Base-by-base conservation (phyloP, 2,888 invertebrate genomes). In the Archaeoteleia sp. region DNA sequence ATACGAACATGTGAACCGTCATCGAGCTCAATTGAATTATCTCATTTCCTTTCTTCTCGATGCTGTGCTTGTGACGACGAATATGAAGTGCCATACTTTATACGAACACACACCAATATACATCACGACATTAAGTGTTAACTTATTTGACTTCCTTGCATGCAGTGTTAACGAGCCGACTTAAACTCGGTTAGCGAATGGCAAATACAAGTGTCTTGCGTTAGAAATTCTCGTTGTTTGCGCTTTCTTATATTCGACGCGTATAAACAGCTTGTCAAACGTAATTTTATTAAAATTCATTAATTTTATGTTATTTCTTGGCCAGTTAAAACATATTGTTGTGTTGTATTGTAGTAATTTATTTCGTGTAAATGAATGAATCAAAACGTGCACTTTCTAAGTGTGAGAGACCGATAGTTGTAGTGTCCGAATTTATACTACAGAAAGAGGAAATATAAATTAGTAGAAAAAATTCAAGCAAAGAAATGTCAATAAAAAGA, bases 61-160 rank as follows among this genome's bases (percentile, higher is more conserved):
- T 29, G 29, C 29, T 29, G 29, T 29, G 29, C 9, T 29, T 29
- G 29, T 29, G n/a, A 29, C 9, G 29, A 29, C 29, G 29, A 69
- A 81, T 84, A 85, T 84, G 82, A 84, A 85, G 84, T 83, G 83
- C 83, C 82, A 81, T 80, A 82, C 80, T 80, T 76, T 65, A 54
- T 37, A 25, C 14, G 7, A 32, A 40, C n/a, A 45, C 20, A 32
- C 32, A 10, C 8, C 1, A 2, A 10, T 35, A 48, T 23, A 48
- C 35, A 48, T 20, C 32, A n/a, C n/a, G 30, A 14, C 37, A 54
- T 40, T 53, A 53, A 54, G 45, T 40, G 27, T 34, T 46, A 62
- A 51, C 45, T 48, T 25, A 29, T 49, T 58, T 39, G 34, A 54
- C 39, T 54, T 42, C 20, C 23, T 39, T 48, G 30, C 51, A 30